Evolutionary conservation across 2,113 vertebrate species (phyloP).

Genomic region (Plestiodon gilberti): DNA sequence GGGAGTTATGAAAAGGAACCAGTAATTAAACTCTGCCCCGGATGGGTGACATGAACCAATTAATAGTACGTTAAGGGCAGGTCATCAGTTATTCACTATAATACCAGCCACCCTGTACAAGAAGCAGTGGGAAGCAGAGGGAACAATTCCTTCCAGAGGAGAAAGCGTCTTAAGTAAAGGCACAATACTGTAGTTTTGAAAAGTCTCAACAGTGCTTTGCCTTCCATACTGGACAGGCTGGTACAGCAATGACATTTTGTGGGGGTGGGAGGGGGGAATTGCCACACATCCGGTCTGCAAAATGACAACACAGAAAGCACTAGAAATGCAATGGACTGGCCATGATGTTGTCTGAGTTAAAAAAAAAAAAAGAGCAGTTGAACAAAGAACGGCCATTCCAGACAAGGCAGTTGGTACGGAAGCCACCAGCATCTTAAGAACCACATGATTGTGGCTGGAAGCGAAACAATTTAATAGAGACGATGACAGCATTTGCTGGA

Average conservation of each 20-base stretch:
- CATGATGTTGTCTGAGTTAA: neutral
- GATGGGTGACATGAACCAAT: neutral
- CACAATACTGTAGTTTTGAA: neutral
- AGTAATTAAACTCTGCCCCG: neutral
- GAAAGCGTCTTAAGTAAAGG: neutral
- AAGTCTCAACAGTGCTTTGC: neutral
- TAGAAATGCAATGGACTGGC: neutral
- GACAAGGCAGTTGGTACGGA: neutral
- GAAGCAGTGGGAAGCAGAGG: neutral
- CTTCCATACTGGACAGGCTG: neutral
- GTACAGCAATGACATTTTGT: neutral
- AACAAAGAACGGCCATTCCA: neutral
- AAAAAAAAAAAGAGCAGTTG: neutral
- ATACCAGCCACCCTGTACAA: neutral
- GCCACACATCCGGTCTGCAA: neutral
- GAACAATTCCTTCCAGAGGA: neutral
- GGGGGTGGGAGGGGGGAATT: no score
- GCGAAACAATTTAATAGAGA: neutral
- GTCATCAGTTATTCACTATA: neutral
- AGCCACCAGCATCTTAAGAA: neutral
- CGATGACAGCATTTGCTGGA: conserved; percentile 5
- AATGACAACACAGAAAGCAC: neutral
- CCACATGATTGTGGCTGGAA: neutral
- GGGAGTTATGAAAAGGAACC: neutral
- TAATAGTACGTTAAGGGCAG: neutral